phyloP scores from a whole-genome alignment of 1,140 invertebrate species.

The Lasioglossum albipes region DNA sequence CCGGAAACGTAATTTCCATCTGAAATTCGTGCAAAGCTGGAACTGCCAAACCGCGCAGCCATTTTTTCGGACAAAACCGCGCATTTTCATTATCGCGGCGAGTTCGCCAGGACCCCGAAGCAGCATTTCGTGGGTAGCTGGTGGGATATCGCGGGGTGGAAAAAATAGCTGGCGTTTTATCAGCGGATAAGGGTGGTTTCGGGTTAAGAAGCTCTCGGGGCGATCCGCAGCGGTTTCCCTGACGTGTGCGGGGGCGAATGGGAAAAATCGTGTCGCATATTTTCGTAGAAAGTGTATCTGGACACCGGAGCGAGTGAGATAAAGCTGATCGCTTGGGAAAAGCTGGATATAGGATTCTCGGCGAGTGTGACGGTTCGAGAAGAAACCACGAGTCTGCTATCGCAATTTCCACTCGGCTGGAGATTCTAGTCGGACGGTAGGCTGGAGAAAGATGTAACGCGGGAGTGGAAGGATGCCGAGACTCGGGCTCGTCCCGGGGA shows the following conservation, averaged over 20 bases:
- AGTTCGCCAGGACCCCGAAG: too few species aligned
- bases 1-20: too few species aligned
- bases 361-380: too few species aligned
- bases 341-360: background rate
- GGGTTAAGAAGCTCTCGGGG: conserved; percentile 27
- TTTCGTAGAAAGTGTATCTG: too few species aligned
- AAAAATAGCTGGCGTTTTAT: conserved; percentile 44
- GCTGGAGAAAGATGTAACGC: conserved; percentile 8
- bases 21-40: too few species aligned
- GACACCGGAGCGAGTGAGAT: background rate
- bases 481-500: background rate
- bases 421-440: conserved; percentile 1
- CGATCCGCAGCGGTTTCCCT: background rate
- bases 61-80: too few species aligned
- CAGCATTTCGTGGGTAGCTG: background rate
- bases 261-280: conserved; percentile 36
- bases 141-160: background rate
- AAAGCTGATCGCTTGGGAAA: background rate
- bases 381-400: background rate
- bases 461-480: background rate
- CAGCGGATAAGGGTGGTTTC: background rate
- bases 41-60: too few species aligned
- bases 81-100: too few species aligned
- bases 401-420: conserved; percentile 35
- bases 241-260: background rate